Evolutionary conservation across 1,140 invertebrate genomes (phyloP).

Genomic region (Leptestheria dahalacensis): DNA sequence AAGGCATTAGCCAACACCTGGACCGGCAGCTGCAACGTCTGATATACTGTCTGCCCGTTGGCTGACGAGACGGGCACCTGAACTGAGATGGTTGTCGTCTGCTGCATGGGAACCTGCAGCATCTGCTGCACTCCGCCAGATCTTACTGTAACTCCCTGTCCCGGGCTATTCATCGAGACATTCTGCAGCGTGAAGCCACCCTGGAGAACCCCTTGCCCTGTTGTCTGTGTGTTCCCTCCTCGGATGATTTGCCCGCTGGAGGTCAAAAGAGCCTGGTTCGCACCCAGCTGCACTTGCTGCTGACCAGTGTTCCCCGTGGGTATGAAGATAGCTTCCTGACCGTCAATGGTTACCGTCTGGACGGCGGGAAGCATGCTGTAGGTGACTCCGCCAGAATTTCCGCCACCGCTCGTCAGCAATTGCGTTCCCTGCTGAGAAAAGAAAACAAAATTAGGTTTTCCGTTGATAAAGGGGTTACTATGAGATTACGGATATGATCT

Average conservation of each 20-base stretch:
- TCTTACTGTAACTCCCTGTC: constrained; percentile 59
- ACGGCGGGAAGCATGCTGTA: constrained; percentile 51
- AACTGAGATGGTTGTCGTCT: constrained; percentile 59
- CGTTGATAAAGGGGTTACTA: constrained; percentile 1
- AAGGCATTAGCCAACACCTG: constrained; percentile 45
- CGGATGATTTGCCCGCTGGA: constrained; percentile 47
- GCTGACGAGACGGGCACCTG: constrained; percentile 78
- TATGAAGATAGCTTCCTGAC: constrained; percentile 80
- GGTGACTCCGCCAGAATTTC: constrained; percentile 29
- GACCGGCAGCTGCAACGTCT: constrained; percentile 79
- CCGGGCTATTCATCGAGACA: constrained; percentile 21
- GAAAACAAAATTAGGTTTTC: not conserved
- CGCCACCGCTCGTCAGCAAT: constrained; percentile 24
- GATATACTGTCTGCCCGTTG: constrained; percentile 81
- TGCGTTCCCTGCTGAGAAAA: constrained; percentile 29
- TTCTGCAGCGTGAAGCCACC: constrained; percentile 10
- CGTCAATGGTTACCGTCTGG: constrained; percentile 81
- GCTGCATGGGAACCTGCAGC: constrained; percentile 62
- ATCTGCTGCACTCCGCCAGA: constrained; percentile 40
- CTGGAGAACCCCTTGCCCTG: not conserved
- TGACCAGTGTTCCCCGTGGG: constrained; percentile 30
- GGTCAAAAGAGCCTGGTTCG: constrained; percentile 36
- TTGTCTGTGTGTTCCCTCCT: constrained; percentile 19
- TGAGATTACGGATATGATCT: constrained; percentile 34
- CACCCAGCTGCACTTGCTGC: constrained; percentile 24